Conservation (phyloP, 2,797 vertebrate genomes). For the Manis crassicaudata region DNA sequence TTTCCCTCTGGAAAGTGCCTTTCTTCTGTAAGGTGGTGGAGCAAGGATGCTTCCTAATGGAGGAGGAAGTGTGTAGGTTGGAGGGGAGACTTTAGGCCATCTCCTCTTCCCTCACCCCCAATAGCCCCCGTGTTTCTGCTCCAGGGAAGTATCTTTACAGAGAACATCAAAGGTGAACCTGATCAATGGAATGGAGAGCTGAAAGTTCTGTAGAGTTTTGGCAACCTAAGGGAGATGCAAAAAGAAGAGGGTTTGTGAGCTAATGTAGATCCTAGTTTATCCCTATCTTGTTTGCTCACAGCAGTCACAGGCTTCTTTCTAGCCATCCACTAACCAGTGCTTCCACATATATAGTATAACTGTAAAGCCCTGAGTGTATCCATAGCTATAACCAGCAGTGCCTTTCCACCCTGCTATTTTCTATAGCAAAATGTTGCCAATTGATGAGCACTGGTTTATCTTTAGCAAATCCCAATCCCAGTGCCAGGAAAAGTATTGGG, state of each 20-base stretch:
- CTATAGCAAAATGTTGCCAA: neutral
- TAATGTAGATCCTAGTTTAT: constrained; percentile 45
- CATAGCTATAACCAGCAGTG: too few species aligned
- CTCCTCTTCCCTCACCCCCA: neutral
- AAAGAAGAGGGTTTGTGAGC: neutral
- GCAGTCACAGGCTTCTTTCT: neutral
- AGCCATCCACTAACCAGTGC: neutral
- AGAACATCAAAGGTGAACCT: constrained; percentile 44
- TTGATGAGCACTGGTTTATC: neutral
- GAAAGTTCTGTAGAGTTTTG: constrained; percentile 42
- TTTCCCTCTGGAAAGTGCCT: neutral
- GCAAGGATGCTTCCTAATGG: neutral
- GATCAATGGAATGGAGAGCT: constrained; percentile 27
- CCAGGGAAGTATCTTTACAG: neutral
- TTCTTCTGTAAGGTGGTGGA: neutral
- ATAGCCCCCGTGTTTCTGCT: neutral
- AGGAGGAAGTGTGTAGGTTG: neutral
- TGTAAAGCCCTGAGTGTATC: neutral
- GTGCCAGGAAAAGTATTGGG: neutral
- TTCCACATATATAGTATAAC: neutral
- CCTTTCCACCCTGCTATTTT: neutral
- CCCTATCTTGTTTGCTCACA: neutral
- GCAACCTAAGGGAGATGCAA: neutral
- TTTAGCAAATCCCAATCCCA: neutral
- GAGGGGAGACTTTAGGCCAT: neutral